Percentiles rank a stretch among this genome's conserved stretches.
Conservation (phyloP, 2,888 invertebrate species). For the Synanthedon vespiformis region DNA sequence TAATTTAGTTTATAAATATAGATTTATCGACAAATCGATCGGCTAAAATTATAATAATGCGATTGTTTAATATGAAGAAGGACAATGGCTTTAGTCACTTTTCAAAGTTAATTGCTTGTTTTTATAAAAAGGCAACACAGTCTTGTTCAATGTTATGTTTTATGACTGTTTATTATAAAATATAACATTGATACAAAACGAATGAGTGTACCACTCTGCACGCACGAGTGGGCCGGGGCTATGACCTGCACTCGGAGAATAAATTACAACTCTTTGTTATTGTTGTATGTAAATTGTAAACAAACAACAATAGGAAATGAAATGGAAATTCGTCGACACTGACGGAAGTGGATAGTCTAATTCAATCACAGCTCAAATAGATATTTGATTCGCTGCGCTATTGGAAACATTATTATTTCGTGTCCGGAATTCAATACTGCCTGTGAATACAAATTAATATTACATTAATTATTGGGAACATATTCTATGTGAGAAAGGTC, state of each 20-base stretch:
- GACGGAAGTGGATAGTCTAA: not conserved
- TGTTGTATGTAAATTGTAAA: not conserved
- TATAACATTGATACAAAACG: not conserved
- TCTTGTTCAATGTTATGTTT: not conserved
- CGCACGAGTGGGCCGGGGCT: not conserved
- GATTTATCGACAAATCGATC: no score
- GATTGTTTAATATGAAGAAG: no score
- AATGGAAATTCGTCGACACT: not conserved
- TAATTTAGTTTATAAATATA: no score
- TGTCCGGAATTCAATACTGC: no score
- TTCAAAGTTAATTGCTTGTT: not conserved
- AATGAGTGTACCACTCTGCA: not conserved
- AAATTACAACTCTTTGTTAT: not conserved
- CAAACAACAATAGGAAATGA: not conserved
- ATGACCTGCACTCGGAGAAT: not conserved
- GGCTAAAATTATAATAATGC: no score
- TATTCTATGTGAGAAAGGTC: no score
- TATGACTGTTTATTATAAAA: not conserved
- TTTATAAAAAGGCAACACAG: not conserved
- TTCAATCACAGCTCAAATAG: not conserved
- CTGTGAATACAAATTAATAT: no score
- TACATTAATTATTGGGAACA: no score
- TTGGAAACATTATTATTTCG: no score
- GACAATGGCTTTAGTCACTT: not conserved
- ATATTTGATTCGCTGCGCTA: no score